Evolutionary conservation across 2,797 vertebrate genomes (phyloP).

Genomic region (Hydrophis major): DNA sequence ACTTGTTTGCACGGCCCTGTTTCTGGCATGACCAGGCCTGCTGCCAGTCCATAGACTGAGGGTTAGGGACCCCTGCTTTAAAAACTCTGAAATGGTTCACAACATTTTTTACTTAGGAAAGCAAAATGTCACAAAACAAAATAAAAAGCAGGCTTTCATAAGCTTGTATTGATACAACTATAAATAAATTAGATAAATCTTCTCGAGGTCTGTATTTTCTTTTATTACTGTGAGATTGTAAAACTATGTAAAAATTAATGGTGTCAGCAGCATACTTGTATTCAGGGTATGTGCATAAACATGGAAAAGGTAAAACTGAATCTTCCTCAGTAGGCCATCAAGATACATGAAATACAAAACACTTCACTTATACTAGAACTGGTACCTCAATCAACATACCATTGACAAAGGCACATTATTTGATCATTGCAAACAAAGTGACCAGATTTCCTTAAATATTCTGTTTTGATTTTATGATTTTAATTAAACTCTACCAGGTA

Average conservation of each 20-base stretch:
- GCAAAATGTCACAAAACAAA: neutral
- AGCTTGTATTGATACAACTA: neutral
- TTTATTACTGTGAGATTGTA: neutral
- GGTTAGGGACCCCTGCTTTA: too few relatives aligned
- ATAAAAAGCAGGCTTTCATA: neutral
- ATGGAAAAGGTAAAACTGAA: constrained; percentile 17
- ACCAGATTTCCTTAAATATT: neutral
- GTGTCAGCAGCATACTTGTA: constrained; percentile 46
- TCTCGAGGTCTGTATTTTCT: neutral
- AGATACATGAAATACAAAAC: neutral
- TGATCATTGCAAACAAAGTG: neutral
- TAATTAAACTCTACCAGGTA: constrained; percentile 6
- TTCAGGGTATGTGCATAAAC: constrained; percentile 40
- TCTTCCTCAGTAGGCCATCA: neutral
- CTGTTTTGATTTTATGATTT: neutral
- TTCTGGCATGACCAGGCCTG: too few relatives aligned
- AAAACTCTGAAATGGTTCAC: neutral
- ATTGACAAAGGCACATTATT: neutral
- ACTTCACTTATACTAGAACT: neutral
- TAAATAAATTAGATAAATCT: neutral
- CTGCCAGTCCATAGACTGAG: too few relatives aligned
- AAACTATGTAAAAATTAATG: neutral
- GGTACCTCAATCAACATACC: neutral
- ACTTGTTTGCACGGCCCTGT: rapidly evolving
- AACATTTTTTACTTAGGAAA: neutral